Base-by-base conservation (phyloP, 2,888 invertebrate species). In the Nephrotoma appendiculata region DNA sequence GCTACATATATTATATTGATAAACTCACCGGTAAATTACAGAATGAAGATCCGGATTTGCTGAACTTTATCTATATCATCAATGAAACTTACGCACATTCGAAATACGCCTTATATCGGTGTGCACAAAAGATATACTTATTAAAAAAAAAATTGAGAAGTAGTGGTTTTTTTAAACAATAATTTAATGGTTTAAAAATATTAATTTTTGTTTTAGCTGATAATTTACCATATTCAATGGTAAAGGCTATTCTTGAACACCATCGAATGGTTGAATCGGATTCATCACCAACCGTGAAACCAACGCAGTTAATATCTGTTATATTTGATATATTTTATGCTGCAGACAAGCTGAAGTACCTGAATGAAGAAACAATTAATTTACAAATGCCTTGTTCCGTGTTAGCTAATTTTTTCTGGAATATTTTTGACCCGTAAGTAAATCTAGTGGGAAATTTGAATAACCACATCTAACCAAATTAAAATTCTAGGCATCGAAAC, bases 311-410 rank as follows among this genome's bases (percentile, higher is more conserved):
- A 11, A 90, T 90, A 11, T 89, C 90, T 2, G 88, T 92, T n/a
- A 89, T 92, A 57, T 91, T 90, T 87, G 91, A 92, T 87, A 89
- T 92, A 2, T 91, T 91, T 84, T 91, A 90, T 88, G 91, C 91
- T 31, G 90, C 90, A 87, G 91, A 91, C 87, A 91, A 90, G 86
- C 87, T 91, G 31, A 91, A 91, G 1, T 90, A 90, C 86, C 91
- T 91, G 45, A 88, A 88, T 2, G 89, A 90, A 0, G 86, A 87
- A 5, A 52, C 71, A 4, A 88, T 88, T 71, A 88, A 90, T n/a
- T 87, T 91, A 86, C 90, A 91, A 52, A 88, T 88, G 1, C 89
- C 90, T 2, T 90, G 90, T 0, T 88, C 89, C 0, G 88, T 91
- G 2, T 87, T 92, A 48, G 88, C 90, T 2, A 91, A 91, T 87